A percentile compares a stretch with the other conserved stretches of the same genome.
Conservation (phyloP, 2,113 vertebrate species). For the Patagioenas fasciata region DNA sequence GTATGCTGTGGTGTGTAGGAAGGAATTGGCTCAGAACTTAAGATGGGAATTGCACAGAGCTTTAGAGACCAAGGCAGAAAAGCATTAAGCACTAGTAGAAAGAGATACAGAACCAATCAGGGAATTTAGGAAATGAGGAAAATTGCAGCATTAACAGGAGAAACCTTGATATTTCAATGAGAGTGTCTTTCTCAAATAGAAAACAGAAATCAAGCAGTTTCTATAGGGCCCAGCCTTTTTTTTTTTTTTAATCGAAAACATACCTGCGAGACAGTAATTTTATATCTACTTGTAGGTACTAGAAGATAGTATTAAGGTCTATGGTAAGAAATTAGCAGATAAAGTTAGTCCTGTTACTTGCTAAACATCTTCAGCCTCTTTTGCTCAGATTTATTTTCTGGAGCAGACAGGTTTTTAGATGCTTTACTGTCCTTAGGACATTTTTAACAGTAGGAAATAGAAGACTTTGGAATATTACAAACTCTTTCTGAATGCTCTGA, state of each 20-base stretch:
- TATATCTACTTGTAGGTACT: neutral
- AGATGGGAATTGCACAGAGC: neutral
- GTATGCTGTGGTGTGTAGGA: neutral
- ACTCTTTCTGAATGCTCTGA: neutral
- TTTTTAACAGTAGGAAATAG: neutral
- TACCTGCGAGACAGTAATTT: neutral
- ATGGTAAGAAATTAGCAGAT: neutral
- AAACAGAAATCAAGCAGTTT: neutral
- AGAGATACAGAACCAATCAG: neutral
- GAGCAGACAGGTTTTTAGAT: neutral
- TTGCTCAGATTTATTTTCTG: neutral
- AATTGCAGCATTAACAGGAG: neutral
- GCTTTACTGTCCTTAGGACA: neutral
- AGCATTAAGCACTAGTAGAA: neutral
- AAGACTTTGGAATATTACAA: neutral
- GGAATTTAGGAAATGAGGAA: neutral
- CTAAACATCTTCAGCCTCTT: neutral
- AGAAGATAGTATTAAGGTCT: neutral
- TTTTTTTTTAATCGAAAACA: neutral
- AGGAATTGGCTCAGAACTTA: neutral
- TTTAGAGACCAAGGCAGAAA: neutral
- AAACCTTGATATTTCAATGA: neutral
- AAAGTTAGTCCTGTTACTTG: neutral
- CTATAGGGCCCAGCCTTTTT: neutral
- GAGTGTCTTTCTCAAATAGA: neutral